Conservation (phyloP, 2,888 invertebrate species). For the Scaptomyza polygonia region DNA sequence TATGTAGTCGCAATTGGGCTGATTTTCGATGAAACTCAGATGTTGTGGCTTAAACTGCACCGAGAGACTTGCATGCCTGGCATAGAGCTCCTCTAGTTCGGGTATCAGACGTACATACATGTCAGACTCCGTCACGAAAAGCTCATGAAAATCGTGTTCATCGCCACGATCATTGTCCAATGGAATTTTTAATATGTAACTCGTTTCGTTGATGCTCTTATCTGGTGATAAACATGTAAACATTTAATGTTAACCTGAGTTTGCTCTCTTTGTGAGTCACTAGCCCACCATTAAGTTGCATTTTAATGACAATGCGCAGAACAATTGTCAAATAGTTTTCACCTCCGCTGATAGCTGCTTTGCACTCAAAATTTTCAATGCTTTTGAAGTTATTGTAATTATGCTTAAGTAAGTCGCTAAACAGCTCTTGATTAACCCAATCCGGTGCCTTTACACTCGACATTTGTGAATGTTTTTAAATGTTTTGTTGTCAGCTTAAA, state of each 20-base stretch:
- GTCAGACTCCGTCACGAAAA: slow-evolving; percentile 59
- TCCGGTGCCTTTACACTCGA: slow-evolving; percentile 46
- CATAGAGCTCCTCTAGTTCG: slow-evolving; percentile 71
- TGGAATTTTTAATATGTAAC: slow-evolving; percentile 75
- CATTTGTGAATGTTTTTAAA: slow-evolving; percentile 19
- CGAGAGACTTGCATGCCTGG: slow-evolving; percentile 29
- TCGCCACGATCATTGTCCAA: slow-evolving; percentile 55
- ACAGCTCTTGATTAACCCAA: slow-evolving; percentile 69
- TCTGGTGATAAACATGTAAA: slow-evolving; percentile 29
- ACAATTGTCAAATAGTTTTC: slow-evolving; percentile 80
- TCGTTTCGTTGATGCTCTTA: slow-evolving; percentile 37
- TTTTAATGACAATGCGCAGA: slow-evolving; percentile 62
- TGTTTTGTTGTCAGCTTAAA: background rate
- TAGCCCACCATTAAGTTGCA: slow-evolving; percentile 68
- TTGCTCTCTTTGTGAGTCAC: slow-evolving; percentile 1
- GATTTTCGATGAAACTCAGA: slow-evolving; percentile 46
- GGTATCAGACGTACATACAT: slow-evolving; percentile 77
- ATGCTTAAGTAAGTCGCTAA: slow-evolving; percentile 54
- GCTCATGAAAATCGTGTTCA: slow-evolving; percentile 59
- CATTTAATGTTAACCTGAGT: slow-evolving; percentile 1
- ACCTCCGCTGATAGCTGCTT: slow-evolving; percentile 67
- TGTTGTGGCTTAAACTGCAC: slow-evolving; percentile 68
- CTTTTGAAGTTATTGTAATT: slow-evolving; percentile 45
- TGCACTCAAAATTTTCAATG: slow-evolving; percentile 57
- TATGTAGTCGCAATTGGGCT: slow-evolving; percentile 63